phyloP scores from a whole-genome alignment of 2,113 vertebrate genomes.

The Sclerurus mexicanus region DNA sequence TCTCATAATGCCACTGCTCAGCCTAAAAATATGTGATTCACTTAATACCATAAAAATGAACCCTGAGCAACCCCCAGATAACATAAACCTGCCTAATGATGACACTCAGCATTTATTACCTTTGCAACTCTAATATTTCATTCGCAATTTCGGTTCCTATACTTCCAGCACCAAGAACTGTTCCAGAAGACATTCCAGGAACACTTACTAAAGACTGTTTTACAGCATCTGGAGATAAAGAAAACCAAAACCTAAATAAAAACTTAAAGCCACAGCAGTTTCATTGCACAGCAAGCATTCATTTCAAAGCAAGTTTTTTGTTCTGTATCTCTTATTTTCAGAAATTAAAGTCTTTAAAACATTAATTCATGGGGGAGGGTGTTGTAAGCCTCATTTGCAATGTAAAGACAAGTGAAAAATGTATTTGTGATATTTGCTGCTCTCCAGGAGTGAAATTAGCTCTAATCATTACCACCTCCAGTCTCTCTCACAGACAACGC shows the following conservation, averaged over 20 bases:
- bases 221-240: constrained; percentile 68
- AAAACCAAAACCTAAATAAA: neutral
- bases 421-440: neutral
- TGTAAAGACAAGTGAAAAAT: neutral
- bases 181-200: constrained; percentile 77
- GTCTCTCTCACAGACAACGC: neutral
- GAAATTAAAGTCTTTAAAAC: neutral
- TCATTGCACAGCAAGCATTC: neutral
- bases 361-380: neutral
- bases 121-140: constrained; percentile 87
- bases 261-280: neutral
- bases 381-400: neutral
- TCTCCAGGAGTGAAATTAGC: neutral
- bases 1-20: neutral
- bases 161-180: constrained; percentile 86
- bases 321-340: neutral
- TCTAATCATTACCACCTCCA: neutral
- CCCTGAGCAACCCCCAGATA: neutral
- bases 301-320: neutral
- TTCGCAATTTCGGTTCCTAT: constrained; percentile 89
- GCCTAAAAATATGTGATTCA: neutral
- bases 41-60: neutral
- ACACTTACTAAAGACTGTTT: constrained; percentile 80
- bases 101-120: constrained; percentile 64
- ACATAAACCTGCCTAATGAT: neutral